phyloP scores from a whole-genome alignment of 2,113 vertebrate genomes.

The Anoura caudifer region DNA sequence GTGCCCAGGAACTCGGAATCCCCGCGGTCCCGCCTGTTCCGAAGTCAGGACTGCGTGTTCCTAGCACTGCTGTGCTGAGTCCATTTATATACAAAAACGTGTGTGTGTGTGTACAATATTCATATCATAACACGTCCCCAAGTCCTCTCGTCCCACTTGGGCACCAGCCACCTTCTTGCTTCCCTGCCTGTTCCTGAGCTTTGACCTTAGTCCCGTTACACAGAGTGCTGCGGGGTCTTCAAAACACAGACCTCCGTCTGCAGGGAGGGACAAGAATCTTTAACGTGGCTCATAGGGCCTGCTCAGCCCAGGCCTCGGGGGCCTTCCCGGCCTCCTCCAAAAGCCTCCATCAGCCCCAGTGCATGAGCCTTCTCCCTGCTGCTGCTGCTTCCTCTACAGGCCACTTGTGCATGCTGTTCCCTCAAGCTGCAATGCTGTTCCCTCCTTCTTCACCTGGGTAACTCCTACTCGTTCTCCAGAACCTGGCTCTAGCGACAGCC shows the following conservation, averaged over 20 bases:
- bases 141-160: neutral
- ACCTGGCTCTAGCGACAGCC: neutral
- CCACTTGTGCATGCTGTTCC: neutral
- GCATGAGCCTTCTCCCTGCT: neutral
- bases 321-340: neutral
- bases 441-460: neutral
- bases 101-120: neutral
- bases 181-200: neutral
- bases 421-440: neutral
- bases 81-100: neutral
- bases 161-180: neutral
- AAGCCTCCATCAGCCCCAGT: neutral
- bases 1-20: neutral
- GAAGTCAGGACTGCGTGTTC: neutral
- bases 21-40: neutral
- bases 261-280: neutral
- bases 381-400: neutral
- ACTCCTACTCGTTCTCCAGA: neutral
- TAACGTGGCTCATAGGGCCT: neutral
- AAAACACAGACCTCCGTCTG: too few species aligned
- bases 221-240: neutral
- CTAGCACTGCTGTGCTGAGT: fast-evolving
- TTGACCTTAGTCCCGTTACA: neutral
- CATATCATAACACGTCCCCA: neutral
- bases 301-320: neutral